Base-by-base conservation (phyloP, 2,888 invertebrate genomes). In the Xylocampa areola region DNA sequence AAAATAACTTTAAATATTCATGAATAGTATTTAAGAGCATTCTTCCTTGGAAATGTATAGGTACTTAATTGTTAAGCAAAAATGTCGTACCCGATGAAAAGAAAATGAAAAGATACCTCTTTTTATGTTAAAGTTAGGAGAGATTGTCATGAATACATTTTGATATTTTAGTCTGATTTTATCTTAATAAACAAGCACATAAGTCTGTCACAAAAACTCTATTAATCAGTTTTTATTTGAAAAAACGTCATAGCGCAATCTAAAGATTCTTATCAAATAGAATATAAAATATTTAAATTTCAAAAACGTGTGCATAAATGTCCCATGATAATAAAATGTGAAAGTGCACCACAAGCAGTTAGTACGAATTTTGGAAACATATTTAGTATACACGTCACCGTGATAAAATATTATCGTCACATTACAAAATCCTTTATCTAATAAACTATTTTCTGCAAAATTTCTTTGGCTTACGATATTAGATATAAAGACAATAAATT, bases 291-390 rank as follows among this genome's bases (percentile, higher is more conserved):
- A 45, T 11, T 29, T 32, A 37, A 0, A 37, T n/a, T 37, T 19
- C 7, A 14, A 40, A 44, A 35, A 27, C 11, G 10, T 36, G 14
- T 55, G 68, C 68, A 61, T 32, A 36, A 16, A 44, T 45, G 53
- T 50, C 29, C 35, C 45, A 62, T 54, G 17, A 47, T 62, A 59
- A 62, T 72, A 69, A 80, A 74, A 74, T 71, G 70, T 73, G 58
- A 73, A 65, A 73, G 69, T 68, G 74, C 73, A 60, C 58, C 11
- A 66, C 61, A 60, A 60, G 71, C 52, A 58, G 59, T 58, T 55
- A 54, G 44, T 51, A 32, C 14, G 47, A 44, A 57, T 49, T 13
- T 36, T 40, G 23, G 57, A 61, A 58, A 72, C 60, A 77, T 65
- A 75, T 62, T 72, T 49, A 73, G 58, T 16, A 64, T 33, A 54